These are phyloP conservation scores for Bathybates hornii DNA, from an alignment of 2,113 vertebrate species.

Conservation along the genomic window DNA sequence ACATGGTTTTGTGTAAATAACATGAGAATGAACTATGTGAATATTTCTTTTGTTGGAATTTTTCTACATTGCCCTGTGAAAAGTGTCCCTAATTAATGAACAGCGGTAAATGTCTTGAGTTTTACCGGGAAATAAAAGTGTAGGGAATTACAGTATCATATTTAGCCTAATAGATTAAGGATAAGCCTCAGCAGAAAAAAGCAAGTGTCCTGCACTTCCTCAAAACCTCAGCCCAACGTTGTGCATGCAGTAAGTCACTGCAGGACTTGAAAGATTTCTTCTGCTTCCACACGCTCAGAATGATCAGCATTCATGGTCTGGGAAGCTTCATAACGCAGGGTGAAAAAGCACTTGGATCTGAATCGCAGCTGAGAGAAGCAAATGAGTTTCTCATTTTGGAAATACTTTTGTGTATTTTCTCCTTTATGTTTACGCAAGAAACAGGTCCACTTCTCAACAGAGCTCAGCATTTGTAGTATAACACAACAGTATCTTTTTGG, in stretches of 20 bases:
- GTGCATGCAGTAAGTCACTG: constrained; percentile 8
- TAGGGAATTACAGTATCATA: background rate
- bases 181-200: background rate
- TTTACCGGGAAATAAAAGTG: background rate
- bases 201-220: constrained; percentile 16
- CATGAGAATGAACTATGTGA: background rate
- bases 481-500: background rate
- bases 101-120: background rate
- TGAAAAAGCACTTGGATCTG: constrained; percentile 12
- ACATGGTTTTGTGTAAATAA: background rate
- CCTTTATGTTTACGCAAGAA: background rate
- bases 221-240: background rate
- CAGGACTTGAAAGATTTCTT: constrained; percentile 15
- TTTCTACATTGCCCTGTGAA: background rate
- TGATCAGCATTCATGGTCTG: constrained; percentile 25
- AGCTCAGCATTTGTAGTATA: background rate
- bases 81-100: background rate
- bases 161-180: background rate
- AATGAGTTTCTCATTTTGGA: constrained; percentile 7
- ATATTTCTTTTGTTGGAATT: background rate
- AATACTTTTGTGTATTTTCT: background rate
- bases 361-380: constrained; percentile 1
- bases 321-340: constrained; percentile 41
- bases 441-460: background rate
- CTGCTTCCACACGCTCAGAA: constrained; percentile 1